Base-by-base conservation (phyloP, 2,797 vertebrate genomes). In the Eulemur mongoz region DNA sequence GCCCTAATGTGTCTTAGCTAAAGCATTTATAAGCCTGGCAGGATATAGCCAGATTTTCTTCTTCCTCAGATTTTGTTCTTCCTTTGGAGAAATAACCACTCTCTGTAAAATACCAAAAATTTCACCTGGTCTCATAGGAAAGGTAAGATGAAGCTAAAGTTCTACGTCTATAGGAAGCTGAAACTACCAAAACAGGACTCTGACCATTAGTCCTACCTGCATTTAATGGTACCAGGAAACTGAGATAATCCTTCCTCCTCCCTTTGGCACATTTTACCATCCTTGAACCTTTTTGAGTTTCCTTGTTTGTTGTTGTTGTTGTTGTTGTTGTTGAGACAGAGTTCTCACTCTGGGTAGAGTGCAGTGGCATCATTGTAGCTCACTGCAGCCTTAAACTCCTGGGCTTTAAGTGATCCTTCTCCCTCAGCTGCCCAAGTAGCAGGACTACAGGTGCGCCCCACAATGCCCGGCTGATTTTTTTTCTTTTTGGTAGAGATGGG, bases 61-160 rank as follows among this genome's bases (percentile, higher is more conserved):
- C 75, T 95, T 76, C 67, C 45, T 86, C 38, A 93, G 50, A 82
- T 85, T 81, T 84, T 89, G 22, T 85, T 86, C 75, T 95, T 76
- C 59, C 38, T 81, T 35, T 70, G 67, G 48, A 86, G 30, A 96
- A 93, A 80, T 72, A 83, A 54, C 63, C 14, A 48, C 32, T 78
- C 11, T 63, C 52, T 85, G 9, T 81, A 93, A 83, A 95, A 80
- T 69, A 48, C 12, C 52, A 87, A 38, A 86, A 82, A 78, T 22
- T 85, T 84, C 84, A 43, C 20, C 75, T 79, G 72, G 38, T 63
- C 43, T 86, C 73, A 86, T 61, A 70, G 45, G 15, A 86, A 67
- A 61, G 38, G 52, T 59, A 65, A 92, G 22, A 82, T 45, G 43
- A n/a, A 78, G 48, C 45, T 59, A 81, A 90, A 76, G 8, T 45